Evolutionary conservation across 2,797 vertebrate genomes (phyloP).

Genomic region (Gymnopithys bicolor): DNA sequence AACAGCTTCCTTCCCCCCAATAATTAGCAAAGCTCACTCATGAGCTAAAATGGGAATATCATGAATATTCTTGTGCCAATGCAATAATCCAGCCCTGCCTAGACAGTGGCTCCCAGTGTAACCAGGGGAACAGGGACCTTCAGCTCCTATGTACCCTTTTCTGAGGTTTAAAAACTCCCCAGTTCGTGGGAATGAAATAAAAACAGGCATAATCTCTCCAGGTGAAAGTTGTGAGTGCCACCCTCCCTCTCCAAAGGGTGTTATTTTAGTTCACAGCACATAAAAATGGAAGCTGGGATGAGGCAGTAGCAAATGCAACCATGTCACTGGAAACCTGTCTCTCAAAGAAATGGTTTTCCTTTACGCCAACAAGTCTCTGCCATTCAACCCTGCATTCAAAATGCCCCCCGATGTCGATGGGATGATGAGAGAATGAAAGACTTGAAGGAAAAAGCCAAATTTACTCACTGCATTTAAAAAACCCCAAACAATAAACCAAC

Average conservation of each 20-base stretch:
- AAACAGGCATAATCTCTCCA: background rate
- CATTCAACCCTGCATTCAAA: background rate
- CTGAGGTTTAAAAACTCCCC: background rate
- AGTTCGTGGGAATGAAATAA: background rate
- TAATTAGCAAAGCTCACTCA: background rate
- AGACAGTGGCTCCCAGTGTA: background rate
- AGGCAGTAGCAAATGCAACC: background rate
- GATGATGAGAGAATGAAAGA: background rate
- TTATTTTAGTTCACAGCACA: background rate
- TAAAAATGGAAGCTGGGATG: background rate
- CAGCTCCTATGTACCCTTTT: fast-evolving
- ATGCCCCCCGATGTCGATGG: background rate
- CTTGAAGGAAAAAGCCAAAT: background rate
- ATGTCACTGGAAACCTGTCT: background rate
- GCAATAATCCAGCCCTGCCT: background rate
- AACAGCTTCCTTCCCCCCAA: background rate
- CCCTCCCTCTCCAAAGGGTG: background rate
- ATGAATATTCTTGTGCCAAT: background rate
- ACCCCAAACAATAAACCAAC: background rate
- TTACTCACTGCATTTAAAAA: background rate
- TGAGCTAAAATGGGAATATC: background rate
- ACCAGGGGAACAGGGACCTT: background rate
- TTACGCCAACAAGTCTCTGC: background rate
- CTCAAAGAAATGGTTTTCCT: background rate
- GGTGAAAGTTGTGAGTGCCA: background rate